phyloP scores from a whole-genome alignment of 2,888 invertebrate species.

The Endotricha flammealis region DNA sequence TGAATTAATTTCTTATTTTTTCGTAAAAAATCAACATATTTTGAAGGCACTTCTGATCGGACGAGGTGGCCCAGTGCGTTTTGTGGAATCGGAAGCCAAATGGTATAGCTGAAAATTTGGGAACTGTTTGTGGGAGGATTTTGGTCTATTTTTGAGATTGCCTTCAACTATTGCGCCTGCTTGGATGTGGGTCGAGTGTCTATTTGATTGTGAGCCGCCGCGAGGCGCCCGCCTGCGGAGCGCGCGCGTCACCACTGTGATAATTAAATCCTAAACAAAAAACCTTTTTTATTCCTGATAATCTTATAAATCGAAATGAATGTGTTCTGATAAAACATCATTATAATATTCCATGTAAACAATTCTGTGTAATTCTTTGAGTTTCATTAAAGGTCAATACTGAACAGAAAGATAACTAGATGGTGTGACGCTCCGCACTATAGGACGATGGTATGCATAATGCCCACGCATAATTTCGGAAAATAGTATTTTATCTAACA shows the following conservation, averaged over 20 bases:
- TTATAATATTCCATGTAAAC: conserved; percentile 3
- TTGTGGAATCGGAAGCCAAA: conserved; percentile 69
- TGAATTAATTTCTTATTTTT: conserved; percentile 84
- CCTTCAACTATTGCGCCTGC: conserved; percentile 91
- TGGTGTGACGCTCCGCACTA: conserved; percentile 46
- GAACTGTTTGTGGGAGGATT: conserved; percentile 32
- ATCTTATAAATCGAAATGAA: not conserved
- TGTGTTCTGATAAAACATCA: not conserved
- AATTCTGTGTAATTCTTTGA: conserved; percentile 20
- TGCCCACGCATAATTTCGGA: conserved; percentile 56
- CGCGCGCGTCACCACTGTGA: conserved; percentile 34
- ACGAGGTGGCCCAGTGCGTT: conserved; percentile 94
- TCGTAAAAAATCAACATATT: conserved; percentile 90
- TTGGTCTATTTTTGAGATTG: conserved; percentile 73
- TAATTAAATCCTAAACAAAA: conserved; percentile 24
- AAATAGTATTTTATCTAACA: conserved; percentile 68
- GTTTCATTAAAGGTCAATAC: conserved; percentile 20
- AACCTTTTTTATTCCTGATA: conserved; percentile 3
- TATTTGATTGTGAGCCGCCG: conserved; percentile 85
- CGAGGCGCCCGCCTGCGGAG: conserved; percentile 54
- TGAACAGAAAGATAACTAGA: conserved; percentile 21
- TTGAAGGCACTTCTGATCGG: conserved; percentile 97
- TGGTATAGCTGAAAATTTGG: conserved; percentile 36
- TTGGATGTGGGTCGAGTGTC: conserved; percentile 82
- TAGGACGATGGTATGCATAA: conserved; percentile 25